A percentile compares a stretch with the other conserved stretches of the same genome.
Conservation (phyloP, 2,797 vertebrate genomes). For the Cuniculus paca region DNA sequence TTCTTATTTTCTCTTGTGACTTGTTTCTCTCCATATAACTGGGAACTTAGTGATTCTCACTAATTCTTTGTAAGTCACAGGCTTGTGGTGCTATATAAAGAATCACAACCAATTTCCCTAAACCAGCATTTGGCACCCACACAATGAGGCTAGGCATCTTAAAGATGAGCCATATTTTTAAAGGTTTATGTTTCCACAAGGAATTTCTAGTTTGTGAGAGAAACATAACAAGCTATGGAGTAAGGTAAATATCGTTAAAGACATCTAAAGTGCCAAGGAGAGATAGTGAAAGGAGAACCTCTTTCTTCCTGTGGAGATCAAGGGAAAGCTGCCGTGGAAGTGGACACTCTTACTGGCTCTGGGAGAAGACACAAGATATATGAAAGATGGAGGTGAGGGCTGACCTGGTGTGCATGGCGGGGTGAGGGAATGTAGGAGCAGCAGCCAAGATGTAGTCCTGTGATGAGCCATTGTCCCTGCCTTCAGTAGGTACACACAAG, state of each 20-base stretch:
- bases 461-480: not conserved
- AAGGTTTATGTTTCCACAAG: not conserved
- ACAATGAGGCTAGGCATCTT: not conserved
- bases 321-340: not conserved
- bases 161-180: not conserved
- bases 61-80: not conserved
- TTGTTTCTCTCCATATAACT: not conserved
- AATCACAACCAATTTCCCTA: not conserved
- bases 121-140: not conserved
- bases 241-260: not conserved
- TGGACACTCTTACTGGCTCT: not conserved
- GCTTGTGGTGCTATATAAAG: not conserved
- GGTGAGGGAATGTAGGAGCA: no score
- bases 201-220: not conserved
- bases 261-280: not conserved
- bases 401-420: not conserved
- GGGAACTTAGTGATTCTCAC: not conserved
- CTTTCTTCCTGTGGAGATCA: not conserved
- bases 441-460: not conserved
- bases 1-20: not conserved
- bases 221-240: not conserved
- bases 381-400: not conserved
- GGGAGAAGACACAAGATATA: not conserved
- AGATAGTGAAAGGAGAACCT: rapidly evolving
- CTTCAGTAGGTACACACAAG: not conserved